Evolutionary conservation across 2,888 invertebrate species (phyloP), one percentile per base, ranked within the genome.

Genomic region (Hetaerina titia): DNA sequence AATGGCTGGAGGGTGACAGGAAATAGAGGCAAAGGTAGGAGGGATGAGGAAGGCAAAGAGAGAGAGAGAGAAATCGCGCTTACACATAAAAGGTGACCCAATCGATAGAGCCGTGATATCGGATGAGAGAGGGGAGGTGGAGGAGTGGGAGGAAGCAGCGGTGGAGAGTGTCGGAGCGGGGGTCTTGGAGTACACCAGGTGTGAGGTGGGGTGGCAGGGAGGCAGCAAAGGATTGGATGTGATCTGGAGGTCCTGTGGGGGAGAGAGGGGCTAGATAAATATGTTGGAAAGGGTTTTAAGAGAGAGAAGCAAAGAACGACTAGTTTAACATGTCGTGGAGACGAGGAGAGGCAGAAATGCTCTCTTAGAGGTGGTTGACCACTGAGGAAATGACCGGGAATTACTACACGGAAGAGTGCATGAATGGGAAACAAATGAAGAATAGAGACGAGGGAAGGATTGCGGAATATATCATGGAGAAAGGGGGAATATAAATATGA

Each of bases 61-160:
- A 11, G 25, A 90, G 92, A 56, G 56, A 56, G 69, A 92, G 69
- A n/a, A 92, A 74, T 69, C 56, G 69, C 69, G 63, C 69, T 64
- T 92, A 92, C 92, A 92, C 92, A 92, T 90, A 90, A 90, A 90
- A 45, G 90, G 90, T 64, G 31, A 64, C 45, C 74, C 74, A 92
- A 92, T 92, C 92, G 92, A 92, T 92, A 74, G 64, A 74, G 92
- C 92, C 92, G 92, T 92, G 92, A 92, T 92, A 92, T 92, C 92
- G 92, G 92, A 56, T 56, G 92, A 56, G 56, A 56, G 15, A 45
- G 31, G 15, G 8, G 89, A 13, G 57, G 13, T 22, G 92, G 69
- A 64, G 69, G 22, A 45, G 56, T 17, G 13, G 89, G 88, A 7
- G 88, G 56, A 19, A 9, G 88, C 17, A 56, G 19, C 22, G 64